A percentile compares a stretch with the other conserved stretches of the same genome.
Conservation (phyloP, 2,797 vertebrate species). For the Morelia viridis region DNA sequence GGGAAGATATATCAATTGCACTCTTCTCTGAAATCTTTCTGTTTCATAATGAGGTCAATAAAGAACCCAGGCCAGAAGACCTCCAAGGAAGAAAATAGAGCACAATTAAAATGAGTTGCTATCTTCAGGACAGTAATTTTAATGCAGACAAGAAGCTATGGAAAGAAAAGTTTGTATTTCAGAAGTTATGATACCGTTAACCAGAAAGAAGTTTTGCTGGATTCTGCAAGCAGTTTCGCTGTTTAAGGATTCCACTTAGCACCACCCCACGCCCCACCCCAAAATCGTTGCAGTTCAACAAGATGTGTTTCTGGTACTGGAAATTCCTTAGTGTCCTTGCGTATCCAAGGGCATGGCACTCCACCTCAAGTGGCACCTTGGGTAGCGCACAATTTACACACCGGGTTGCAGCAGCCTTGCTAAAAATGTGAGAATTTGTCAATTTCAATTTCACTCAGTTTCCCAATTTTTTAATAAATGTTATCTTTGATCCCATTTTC, state of each 20-base stretch:
- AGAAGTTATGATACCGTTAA: not conserved
- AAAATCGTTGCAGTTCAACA: not conserved
- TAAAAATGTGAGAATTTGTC: not conserved
- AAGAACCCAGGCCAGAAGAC: not conserved
- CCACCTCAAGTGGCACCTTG: not conserved
- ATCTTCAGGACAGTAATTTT: not conserved
- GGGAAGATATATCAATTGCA: not conserved
- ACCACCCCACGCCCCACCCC: fast-evolving
- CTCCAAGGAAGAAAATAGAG: not conserved
- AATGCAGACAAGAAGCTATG: not conserved
- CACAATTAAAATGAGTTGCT: not conserved
- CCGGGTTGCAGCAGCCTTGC: not conserved
- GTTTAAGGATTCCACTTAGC: not conserved
- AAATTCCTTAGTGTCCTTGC: not conserved
- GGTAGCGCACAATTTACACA: not conserved
- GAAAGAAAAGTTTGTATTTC: not conserved
- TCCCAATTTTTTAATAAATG: not conserved
- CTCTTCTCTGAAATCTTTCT: not conserved
- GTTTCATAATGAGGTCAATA: not conserved
- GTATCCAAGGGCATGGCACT: not conserved
- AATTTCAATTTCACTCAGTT: not conserved
- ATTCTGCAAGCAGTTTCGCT: not conserved
- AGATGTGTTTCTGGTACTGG: not conserved
- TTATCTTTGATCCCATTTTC: not conserved
- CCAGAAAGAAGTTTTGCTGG: not conserved